Base-by-base conservation (phyloP, 2,797 vertebrate species). In the Alosa sapidissima region DNA sequence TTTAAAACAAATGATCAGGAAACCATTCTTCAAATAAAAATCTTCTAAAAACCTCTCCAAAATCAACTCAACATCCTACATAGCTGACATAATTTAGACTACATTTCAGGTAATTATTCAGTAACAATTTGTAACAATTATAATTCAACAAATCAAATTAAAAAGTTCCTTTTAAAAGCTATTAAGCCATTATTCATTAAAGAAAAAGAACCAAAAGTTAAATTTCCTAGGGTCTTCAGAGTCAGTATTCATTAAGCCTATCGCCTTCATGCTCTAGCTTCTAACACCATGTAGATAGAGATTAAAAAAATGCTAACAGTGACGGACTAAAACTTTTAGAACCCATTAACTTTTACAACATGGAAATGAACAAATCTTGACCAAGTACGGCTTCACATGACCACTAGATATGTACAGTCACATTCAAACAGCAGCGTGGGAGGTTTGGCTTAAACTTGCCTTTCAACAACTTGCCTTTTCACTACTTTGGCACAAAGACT, bases 401-500 rank as follows among this genome's bases (percentile, higher is more conserved):
- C 33, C 36, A 75, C 9, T 45, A 41, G 33, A 45, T 45, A 75
- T 28, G 16, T 1, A 24, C 8, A 0, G 24, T 65, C 60, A 28
- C 60, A 65, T 65, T n/a, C 60, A 65, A 10, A 28, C n/a, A 28
- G 60, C 10, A 11, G n/a, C n/a, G 24, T 10, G 16, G 55, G 21
- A 41, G 41, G 4, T 41, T 41, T 41, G 41, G 60, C 60, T 4
- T 36, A 36, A 72, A 36, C 10, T 65, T 52, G 21, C 51, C 2
- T 81, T 52, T 81, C 48, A 83, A 9, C 14, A 14, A 65, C 41
- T 47, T 54, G 78, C 78, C 33, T 78, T 81, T 68, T 82, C 72
- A 13, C 84, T 88, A 84, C 68, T 88, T 72, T 83, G 83, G 60
- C 81, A 83, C 55, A 41, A 58, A 51, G 62, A 86, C 41, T 81